Base-by-base conservation (phyloP, 1,140 invertebrate species). In the Sinonovacula constricta region DNA sequence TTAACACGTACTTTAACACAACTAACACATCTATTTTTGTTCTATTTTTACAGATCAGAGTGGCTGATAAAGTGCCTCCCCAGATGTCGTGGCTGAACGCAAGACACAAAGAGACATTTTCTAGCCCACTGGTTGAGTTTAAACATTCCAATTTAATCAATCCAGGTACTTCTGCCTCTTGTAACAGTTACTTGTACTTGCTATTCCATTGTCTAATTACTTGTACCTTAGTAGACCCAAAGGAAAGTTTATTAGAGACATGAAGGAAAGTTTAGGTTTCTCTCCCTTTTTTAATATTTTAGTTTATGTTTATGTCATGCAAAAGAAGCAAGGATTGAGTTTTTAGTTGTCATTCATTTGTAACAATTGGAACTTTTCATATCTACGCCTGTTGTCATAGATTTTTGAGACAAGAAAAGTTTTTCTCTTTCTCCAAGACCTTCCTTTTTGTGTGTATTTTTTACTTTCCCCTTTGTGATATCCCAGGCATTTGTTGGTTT, bases 1-100 rank as follows among this genome's bases (percentile, higher is more conserved):
- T 18, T 53, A 7, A n/a, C 18, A 53, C 26, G 26, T 24, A n/a
- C 3, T 7, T 53, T n/a, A n/a, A 53, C 18, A 18, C 26, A 24
- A n/a, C 26, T 53, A 7, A 57, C 28, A 22, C 57, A 22, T 22
- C 2, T 28, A 1, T 69, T n/a, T 31, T 31, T 18, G 2, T 33
- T n/a, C 34, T 5, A 39, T n/a, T 70, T 59, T 81, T 83, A 79
- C 92, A 93, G 89, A 90, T 97, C 49, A 93, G 95, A 85, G 94
- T 97, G 60, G 95, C 96, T 75, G 97, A 98, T 92, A 98, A 98
- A 92, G 96, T 97, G 22, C 96, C 96, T 31, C 96, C 96, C 1
- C 95, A 97, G 91, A 95, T 96, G 84, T 96, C 96, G 3, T 98
- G 96, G 95, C 90, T 98, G 5, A 97, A 96, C 89, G 89, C 92